These are phyloP conservation scores for Nibea albiflora DNA, from an alignment of 2,113 vertebrate genomes.

Conservation along the genomic window DNA sequence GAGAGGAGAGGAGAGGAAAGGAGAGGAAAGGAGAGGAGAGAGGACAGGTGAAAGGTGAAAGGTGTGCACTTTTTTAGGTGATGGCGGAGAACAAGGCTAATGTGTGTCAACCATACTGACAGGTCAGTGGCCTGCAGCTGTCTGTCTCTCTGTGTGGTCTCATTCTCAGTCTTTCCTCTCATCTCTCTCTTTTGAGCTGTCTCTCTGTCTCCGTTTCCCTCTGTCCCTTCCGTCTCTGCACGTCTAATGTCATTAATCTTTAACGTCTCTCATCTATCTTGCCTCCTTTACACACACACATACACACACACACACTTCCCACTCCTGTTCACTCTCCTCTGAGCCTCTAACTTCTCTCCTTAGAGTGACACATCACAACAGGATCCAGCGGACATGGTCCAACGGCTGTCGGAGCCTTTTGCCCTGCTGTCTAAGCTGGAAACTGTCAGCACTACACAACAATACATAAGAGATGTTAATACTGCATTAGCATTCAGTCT, in stretches of 20 bases:
- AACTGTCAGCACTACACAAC: conserved; percentile 52
- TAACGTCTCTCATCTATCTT: conserved; percentile 22
- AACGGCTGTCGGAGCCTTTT: conserved; percentile 40
- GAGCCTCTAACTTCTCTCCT: conserved; percentile 39
- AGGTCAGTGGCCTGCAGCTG: conserved; percentile 43
- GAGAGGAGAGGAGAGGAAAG: too few relatives aligned
- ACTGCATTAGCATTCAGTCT: conserved; percentile 32
- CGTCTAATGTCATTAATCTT: conserved; percentile 6
- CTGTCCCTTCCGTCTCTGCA: conserved; percentile 13
- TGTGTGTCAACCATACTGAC: conserved; percentile 44
- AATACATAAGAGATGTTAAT: conserved; percentile 32
- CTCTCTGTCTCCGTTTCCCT: not conserved
- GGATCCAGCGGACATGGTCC: conserved; percentile 53
- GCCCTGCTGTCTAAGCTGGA: conserved; percentile 54
- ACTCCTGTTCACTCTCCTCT: conserved; percentile 40
- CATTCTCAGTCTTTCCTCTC: not conserved
- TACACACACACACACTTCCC: not conserved
- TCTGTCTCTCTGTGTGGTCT: conserved; percentile 8
- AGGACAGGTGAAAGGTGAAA: not conserved
- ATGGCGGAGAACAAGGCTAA: conserved; percentile 26
- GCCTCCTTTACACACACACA: not conserved
- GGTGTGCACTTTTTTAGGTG: not conserved
- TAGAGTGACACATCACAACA: conserved; percentile 68
- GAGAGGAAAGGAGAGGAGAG: not conserved
- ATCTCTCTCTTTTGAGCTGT: not conserved